Evolutionary conservation across 1,140 invertebrate genomes (phyloP), one percentile per base, ranked within the genome.

Genomic region (Rhysida immarginata): DNA sequence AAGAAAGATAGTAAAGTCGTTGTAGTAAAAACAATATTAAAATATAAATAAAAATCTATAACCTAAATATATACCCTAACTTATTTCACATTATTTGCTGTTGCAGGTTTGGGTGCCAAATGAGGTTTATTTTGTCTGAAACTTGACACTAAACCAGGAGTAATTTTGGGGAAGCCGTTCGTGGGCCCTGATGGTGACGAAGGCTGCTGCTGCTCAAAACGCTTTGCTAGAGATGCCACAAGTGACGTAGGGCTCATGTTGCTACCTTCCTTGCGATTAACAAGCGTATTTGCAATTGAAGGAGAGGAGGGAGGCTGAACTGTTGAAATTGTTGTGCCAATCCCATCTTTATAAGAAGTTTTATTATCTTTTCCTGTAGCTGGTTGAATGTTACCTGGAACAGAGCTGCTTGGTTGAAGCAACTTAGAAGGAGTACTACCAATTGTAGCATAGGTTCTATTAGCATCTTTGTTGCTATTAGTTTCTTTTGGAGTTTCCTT

Each of bases 201-300:
- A 16, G 8, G 16, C 5, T 46, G 8, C 8, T 35, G 44, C 44
- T 46, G 44, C 18, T 56, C 55, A 35, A 53, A 56, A 13, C 45
- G 5, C 21, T 50, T 56, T 2, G 46, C 55, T 23, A 56, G 24
- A 56, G 44, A 11, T 2, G 46, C 45, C 18, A 56, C 55, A 8
- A 56, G 3, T n/a, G 55, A 56, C 21, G 44, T 46, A 35, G 29
- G 29, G 16, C 16, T 35, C 29, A 35, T 35, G 5, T 16, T 5
- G 8, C 21, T 20, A 41, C 35, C n/a, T 41, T n/a, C 35, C n/a
- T n/a, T 11, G 11, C 35, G 11, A 41, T 11, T 41, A 11, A 41
- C 35, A 11, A n/a, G 11, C n/a, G 35, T 41, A n/a, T 41, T 41
- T 11, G 35, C 35, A 41, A 11, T 11, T n/a, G 35, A 11, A 11